Base-by-base conservation (phyloP, 2,888 invertebrate genomes). In the Hypomecis punctinalis region DNA sequence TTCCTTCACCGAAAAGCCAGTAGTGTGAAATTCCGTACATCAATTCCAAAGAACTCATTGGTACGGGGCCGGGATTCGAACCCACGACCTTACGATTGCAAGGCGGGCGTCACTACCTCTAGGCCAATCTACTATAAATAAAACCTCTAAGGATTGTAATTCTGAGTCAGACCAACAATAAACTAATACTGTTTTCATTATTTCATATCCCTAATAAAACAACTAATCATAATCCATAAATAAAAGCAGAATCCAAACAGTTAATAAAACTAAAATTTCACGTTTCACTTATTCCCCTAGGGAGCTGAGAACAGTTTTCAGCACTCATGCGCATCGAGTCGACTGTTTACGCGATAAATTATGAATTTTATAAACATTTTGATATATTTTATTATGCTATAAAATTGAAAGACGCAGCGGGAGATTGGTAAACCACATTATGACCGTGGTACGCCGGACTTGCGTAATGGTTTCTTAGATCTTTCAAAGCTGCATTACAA, bases 281-380 rank as follows among this genome's bases (percentile, higher is more conserved):
- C 9, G 23, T 23, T 40, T 13, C 33, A 60, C 39, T 39, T 46
- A 42, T 40, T 39, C 60, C 39, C 46, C 53, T 42, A 54, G 46
- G 42, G 42, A 46, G 39, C 39, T 0, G 36, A 47, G 33, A 61
- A 45, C 43, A 49, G 51, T 42, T 63, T 59, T 48, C 63, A 11
- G 55, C 58, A 59, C 58, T 62, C 58, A 37, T 49, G 61, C 54
- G 43, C 72, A 69, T 67, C 60, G 56, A 52, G 68, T 71, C 70
- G 69, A 69, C 69, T 90, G 85, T 90, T 92, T 90, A 90, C 78
- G 72, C 81, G 64, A 90, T 93, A 91, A 90, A 91, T 90, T 88
- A 87, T 83, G 79, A 84, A 85, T 85, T 86, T 86, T 76, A 84
- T 82, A 89, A 90, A 91, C 89, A 90, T 84, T 83, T 82, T 82